A percentile compares a stretch with the other conserved stretches of the same genome.
phyloP scores from a whole-genome alignment of 2,888 invertebrate genomes.

The Drosophila anceps region DNA sequence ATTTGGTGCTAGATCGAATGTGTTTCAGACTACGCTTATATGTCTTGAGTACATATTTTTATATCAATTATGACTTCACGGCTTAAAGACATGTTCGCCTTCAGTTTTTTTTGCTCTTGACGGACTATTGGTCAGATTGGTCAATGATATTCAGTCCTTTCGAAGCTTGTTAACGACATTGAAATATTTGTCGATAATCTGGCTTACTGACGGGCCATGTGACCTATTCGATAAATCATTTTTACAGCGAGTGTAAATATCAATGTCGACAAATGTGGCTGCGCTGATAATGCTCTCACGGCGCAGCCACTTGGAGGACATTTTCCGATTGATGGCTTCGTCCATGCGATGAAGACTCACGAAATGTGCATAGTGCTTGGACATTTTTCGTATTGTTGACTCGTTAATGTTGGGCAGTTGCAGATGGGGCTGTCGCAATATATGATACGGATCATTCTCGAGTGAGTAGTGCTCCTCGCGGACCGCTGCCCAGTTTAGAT shows the following conservation, averaged over 20 bases:
- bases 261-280: not conserved
- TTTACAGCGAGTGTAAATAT: conserved; percentile 9
- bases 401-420: conserved; percentile 70
- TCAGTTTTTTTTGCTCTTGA: not conserved
- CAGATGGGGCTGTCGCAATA: conserved; percentile 77
- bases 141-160: not conserved
- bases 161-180: not conserved
- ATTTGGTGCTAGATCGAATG: not conserved
- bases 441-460: conserved; percentile 81
- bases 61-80: not conserved
- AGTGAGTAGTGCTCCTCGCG: conserved; percentile 69
- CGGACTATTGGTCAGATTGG: not conserved
- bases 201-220: not conserved
- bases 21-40: not conserved
- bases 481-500: conserved; percentile 75
- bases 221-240: not conserved
- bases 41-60: not conserved
- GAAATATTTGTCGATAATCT: conserved; percentile 2
- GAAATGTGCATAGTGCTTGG: conserved; percentile 3
- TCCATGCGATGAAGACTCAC: not conserved
- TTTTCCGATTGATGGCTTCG: too few relatives aligned
- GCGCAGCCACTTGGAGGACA: not conserved
- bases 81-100: not conserved
- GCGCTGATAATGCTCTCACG: not conserved
- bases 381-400: conserved; percentile 27